phyloP scores from a whole-genome alignment of 1,140 invertebrate genomes.

The Condylostylus longicornis region DNA sequence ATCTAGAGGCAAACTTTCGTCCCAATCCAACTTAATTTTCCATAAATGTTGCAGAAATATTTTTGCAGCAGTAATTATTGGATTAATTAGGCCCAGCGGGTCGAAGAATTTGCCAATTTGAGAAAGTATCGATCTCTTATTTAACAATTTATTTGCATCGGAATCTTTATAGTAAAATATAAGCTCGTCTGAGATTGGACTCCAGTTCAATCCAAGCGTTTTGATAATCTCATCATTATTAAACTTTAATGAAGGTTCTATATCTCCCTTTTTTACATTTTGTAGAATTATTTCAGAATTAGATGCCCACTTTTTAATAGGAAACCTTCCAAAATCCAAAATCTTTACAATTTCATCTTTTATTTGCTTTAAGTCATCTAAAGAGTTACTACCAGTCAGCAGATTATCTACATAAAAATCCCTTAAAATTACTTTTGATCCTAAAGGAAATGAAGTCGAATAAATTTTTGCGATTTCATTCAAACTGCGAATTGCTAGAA shows the following conservation, averaged over 20 bases:
- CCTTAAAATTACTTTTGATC: constrained; percentile 10
- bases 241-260: constrained; percentile 2
- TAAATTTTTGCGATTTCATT: constrained; percentile 12
- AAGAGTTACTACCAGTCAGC: constrained; percentile 16
- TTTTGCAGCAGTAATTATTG: constrained; percentile 14
- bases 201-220: constrained; percentile 21
- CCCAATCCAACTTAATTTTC: constrained; percentile 19
- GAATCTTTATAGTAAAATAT: constrained; percentile 1
- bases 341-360: too few relatives aligned
- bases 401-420: constrained; percentile 30
- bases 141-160: constrained; percentile 4
- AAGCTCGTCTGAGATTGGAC: constrained; percentile 14
- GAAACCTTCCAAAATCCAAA: too few relatives aligned
- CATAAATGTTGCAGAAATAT: constrained; percentile 14
- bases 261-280: background rate
- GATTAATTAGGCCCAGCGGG: constrained; percentile 22
- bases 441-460: constrained; percentile 10
- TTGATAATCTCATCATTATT: constrained; percentile 12
- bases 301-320: too few relatives aligned
- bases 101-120: constrained; percentile 23
- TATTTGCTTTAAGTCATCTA: constrained; percentile 13
- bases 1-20: constrained; percentile 13
- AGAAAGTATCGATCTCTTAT: constrained; percentile 20
- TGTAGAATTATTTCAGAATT: constrained; percentile 7
- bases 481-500: constrained; percentile 21